Percentiles rank a stretch among this genome's conserved stretches.
phyloP scores from a whole-genome alignment of 2,888 invertebrate species.

The Sphaeridia pumilis region DNA sequence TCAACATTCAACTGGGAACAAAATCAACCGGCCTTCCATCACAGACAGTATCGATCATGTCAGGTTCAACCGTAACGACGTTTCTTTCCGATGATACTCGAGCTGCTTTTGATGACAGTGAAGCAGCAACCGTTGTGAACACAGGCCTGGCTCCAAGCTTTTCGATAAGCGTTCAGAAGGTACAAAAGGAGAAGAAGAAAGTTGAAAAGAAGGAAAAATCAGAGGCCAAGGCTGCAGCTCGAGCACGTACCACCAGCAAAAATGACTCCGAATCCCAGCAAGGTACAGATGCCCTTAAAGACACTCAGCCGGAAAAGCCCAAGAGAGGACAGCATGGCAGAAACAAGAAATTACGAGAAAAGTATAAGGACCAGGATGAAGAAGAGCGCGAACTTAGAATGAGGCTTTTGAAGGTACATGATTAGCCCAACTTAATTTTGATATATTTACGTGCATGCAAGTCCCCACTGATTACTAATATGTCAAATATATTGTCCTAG shows the following conservation, averaged over 20 bases:
- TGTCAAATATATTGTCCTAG: too few relatives aligned
- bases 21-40: conserved; percentile 23
- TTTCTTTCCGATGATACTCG: conserved; percentile 43
- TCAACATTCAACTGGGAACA: conserved; percentile 22
- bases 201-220: conserved; percentile 35
- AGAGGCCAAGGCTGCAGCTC: conserved; percentile 39
- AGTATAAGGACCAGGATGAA: conserved; percentile 93
- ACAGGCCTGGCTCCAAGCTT: conserved; percentile 10
- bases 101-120: conserved; percentile 39
- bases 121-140: conserved; percentile 31
- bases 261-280: not conserved
- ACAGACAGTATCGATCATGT: conserved; percentile 18
- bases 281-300: too few relatives aligned
- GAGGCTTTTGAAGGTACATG: conserved; percentile 38
- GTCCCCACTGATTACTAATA: too few relatives aligned
- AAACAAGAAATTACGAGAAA: conserved; percentile 87
- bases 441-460: too few relatives aligned
- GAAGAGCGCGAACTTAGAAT: conserved; percentile 76
- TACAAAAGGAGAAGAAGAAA: conserved; percentile 31
- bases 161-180: conserved; percentile 21
- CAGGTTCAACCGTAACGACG: conserved; percentile 8
- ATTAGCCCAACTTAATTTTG: too few relatives aligned
- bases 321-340: conserved; percentile 75
- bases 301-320: conserved; percentile 16
- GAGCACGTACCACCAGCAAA: not conserved